These are phyloP conservation scores for Enhydra lutris DNA, from an alignment of 2,113 vertebrate species.

Conservation along the genomic window DNA sequence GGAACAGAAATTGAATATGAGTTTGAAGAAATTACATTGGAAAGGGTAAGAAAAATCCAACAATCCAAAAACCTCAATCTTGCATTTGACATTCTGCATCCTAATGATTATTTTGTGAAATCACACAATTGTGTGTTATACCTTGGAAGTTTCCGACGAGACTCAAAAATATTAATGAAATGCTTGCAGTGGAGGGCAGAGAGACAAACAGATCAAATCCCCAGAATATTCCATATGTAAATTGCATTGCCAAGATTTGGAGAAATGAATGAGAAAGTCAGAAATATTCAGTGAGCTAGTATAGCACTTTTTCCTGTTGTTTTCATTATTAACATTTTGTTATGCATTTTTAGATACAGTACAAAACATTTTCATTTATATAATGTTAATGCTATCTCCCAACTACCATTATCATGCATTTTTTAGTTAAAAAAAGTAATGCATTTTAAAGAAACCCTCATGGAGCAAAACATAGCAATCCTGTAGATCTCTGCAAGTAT, in stretches of 20 bases:
- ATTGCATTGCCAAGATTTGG: neutral
- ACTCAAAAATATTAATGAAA: conserved; percentile 34
- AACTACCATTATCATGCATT: neutral
- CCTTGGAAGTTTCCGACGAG: neutral
- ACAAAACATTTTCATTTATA: neutral
- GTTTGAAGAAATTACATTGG: conserved; percentile 98
- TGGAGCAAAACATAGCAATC: neutral
- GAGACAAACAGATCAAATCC: neutral
- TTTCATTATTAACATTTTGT: neutral
- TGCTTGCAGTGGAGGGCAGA: neutral
- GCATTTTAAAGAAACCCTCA: neutral
- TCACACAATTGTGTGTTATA: neutral
- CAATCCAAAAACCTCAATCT: neutral
- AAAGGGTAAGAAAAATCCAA: conserved; percentile 89
- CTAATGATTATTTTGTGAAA: conserved; percentile 18
- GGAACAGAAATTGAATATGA: conserved; percentile 99
- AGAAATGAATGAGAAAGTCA: neutral
- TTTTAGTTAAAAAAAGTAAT: neutral
- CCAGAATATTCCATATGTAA: neutral
- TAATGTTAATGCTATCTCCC: neutral
- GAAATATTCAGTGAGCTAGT: neutral
- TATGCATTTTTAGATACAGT: neutral
- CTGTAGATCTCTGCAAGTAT: neutral
- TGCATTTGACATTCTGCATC: neutral
- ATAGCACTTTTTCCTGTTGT: neutral